Base-by-base conservation (phyloP, 2,797 vertebrate species). In the Diceros bicornis region DNA sequence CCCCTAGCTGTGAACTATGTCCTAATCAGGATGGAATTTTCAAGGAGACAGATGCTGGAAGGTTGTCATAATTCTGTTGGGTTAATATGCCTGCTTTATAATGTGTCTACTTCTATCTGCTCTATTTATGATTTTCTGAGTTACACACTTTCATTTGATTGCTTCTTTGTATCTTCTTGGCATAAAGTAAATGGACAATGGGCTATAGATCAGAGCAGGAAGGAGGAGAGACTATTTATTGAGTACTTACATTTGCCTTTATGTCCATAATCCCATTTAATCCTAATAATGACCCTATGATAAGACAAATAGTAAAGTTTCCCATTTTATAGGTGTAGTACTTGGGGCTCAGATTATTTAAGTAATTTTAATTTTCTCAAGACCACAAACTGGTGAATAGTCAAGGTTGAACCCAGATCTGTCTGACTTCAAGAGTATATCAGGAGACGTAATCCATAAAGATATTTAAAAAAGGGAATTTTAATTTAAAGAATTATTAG, bases 21-120 rank as follows among this genome's bases (percentile, higher is more conserved):
- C 99, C 99, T 83, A 99, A 99, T 98, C 99, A 99, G 98, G 99
- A 99, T 93, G 99, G 99, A n/a, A 99, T 99, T 99, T 99, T 99
- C 98, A 99, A 99, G 98, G 99, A 99, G 98, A 99, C 99, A 0
- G 99, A 99, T 85, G 99, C 99, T 29, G 99, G 99, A 96, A 99
- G 99, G 99, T 99, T 98, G n/a, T 93, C 47, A 68, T 91, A 75
- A 86, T 95, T 96, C 29, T 82, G 2, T 94, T 96, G 84, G 17
- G 7, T 96, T 89, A 75, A 94, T 87, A 68, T 78, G 10, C 34
- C 32, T 96, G 29, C 74, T 90, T 94, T 66, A 57, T 77, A 81
- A 59, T 78, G 9, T 74, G 0, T 89, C 37, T 96, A 27, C 55
- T 71, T 87, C 82, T 84, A 50, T 89, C 21, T 83, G 12, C 3